A percentile compares a stretch with the other conserved stretches of the same genome.
Conservation (phyloP, 2,113 vertebrate genomes). For the Gorsachius goisagi region DNA sequence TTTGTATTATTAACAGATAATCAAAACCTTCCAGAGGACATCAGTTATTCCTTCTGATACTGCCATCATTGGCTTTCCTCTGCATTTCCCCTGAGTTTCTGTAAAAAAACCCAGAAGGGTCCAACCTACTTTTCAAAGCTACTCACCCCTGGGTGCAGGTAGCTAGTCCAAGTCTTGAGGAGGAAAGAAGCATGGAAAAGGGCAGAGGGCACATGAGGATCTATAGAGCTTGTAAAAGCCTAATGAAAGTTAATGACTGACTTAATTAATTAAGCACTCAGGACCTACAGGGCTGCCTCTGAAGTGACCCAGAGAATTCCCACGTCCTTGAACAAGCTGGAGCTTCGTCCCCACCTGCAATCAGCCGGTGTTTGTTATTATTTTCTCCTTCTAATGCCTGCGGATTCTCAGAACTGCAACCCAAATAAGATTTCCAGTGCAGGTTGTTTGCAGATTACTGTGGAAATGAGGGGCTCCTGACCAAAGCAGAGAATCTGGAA, state of each 20-base stretch:
- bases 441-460: background rate
- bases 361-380: background rate
- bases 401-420: background rate
- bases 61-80: background rate
- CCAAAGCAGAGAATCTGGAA: background rate
- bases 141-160: background rate
- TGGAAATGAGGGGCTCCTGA: background rate
- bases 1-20: background rate
- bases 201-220: accelerated
- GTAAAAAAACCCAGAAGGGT: background rate
- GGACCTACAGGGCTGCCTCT: background rate
- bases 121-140: background rate
- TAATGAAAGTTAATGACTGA: background rate
- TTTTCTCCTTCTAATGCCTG: background rate
- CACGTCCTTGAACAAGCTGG: background rate
- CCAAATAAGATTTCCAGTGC: background rate
- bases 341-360: background rate
- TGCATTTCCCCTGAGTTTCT: background rate
- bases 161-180: too few relatives aligned
- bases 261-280: background rate
- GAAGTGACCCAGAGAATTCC: background rate
- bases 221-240: background rate
- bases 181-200: background rate
- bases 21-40: background rate
- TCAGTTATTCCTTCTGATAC: background rate